Conservation (phyloP, 2,888 invertebrate genomes). For the Eupsilia transversa region DNA sequence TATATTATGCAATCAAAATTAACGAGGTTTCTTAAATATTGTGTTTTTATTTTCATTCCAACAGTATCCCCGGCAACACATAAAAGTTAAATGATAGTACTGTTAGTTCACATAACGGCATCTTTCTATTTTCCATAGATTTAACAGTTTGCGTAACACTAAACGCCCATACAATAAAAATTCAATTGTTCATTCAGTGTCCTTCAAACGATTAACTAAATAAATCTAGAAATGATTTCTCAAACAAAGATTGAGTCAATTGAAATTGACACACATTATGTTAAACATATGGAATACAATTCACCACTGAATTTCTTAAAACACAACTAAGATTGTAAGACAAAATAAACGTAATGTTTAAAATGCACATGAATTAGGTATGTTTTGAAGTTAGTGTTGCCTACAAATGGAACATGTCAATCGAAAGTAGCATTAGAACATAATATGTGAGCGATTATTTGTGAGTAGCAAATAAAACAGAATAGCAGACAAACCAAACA, state of each 20-base stretch:
- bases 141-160: no score
- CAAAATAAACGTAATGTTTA: neutral
- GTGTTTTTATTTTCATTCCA: constrained; percentile 73
- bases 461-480: neutral
- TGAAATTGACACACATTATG: neutral
- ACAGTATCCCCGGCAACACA: constrained; percentile 74
- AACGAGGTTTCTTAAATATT: constrained; percentile 9
- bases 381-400: neutral
- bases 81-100: constrained; percentile 22
- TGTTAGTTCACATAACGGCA: neutral
- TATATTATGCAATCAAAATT: neutral
- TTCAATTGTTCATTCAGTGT: no score
- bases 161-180: no score
- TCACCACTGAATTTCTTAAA: neutral
- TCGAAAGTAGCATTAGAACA: neutral
- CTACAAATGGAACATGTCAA: neutral
- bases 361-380: constrained; percentile 13
- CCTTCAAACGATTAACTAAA: neutral
- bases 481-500: neutral
- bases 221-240: neutral
- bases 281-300: neutral
- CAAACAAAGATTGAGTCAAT: neutral
- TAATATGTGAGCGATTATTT: neutral
- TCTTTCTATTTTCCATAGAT: neutral
- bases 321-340: neutral